phyloP scores from a whole-genome alignment of 2,888 invertebrate genomes.

The Tipula helvola region DNA sequence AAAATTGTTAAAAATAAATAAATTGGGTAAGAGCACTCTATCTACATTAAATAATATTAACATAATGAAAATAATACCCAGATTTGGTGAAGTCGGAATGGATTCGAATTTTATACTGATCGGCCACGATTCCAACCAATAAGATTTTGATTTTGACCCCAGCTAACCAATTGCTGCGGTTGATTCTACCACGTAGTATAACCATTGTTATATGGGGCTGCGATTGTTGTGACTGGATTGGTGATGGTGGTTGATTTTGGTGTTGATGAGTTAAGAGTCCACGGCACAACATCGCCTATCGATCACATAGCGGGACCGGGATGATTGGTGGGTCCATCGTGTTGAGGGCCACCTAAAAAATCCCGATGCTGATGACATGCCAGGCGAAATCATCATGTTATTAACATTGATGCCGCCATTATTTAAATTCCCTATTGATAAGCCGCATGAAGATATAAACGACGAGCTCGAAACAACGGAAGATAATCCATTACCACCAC shows the following conservation, averaged over 20 bases:
- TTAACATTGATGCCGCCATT: not conserved
- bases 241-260: conserved; percentile 15
- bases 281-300: conserved; percentile 17
- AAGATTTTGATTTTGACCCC: conserved; percentile 16
- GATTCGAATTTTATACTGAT: conserved; percentile 42
- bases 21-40: no score
- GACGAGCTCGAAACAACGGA: not conserved
- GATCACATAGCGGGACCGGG: conserved; percentile 15
- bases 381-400: conserved; percentile 5
- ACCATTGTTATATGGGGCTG: conserved; percentile 18
- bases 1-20: no score
- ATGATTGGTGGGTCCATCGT: not conserved
- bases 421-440: not conserved
- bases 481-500: conserved; percentile 5
- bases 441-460: conserved; percentile 14
- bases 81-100: conserved; percentile 26
- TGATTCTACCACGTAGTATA: conserved; percentile 20
- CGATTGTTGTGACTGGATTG: conserved; percentile 17
- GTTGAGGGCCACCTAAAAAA: conserved; percentile 8
- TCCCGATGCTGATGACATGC: conserved; percentile 5
- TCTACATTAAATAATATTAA: no score
- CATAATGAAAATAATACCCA: no score
- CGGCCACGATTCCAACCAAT: conserved; percentile 40
- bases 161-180: conserved; percentile 15
- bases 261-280: conserved; percentile 15